Evolutionary conservation across 2,888 invertebrate species (phyloP), one percentile per base, ranked within the genome.

Genomic region (Megalurothrips usitatus): DNA sequence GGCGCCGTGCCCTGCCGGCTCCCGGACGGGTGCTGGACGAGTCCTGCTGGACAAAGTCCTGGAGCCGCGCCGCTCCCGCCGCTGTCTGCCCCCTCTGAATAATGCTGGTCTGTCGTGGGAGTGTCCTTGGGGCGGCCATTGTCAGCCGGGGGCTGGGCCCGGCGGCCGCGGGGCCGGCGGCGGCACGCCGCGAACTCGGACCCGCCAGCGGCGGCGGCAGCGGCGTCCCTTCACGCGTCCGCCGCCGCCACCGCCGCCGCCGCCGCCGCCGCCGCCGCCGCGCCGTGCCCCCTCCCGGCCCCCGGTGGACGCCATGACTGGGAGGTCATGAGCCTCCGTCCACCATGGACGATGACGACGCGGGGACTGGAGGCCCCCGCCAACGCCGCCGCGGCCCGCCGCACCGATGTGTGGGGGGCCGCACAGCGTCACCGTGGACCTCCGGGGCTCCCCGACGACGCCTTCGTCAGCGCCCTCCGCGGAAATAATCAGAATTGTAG

Each of bases 81-180:
- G 23, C 68, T 19, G 14, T 19, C 52, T 9, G 14, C 52, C 52
- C 10, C 19, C 10, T 52, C 68, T 26, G 26, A 26, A 26, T 75
- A 26, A 58, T 58, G 23, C 12, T 14, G 19, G 58, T 6, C 58
- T n/a, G 58, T 6, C 23, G 68, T 75, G 68, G 68, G 68, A 75
- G 68, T 75, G 68, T 75, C 68, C 68, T 75, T 75, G 68, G 26
- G 68, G 10, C 68, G 68, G 68, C 68, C 68, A 75, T 75, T 75
- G 23, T 75, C 9, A 26, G 6, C 10, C 6, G 34, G 34, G 34
- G 34, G 34, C n/a, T n/a, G n/a, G 34, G 17, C 58, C 52, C 2
- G 19, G 52, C 52, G 19, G 34, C 3, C 3, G 34, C 3, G 34
- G 34, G 34, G 52, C 52, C 52, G 63, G 12, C n/a, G 63, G 12